These are phyloP conservation scores for Platalea minor DNA, from an alignment of 2,797 vertebrate species.

Conservation along the genomic window DNA sequence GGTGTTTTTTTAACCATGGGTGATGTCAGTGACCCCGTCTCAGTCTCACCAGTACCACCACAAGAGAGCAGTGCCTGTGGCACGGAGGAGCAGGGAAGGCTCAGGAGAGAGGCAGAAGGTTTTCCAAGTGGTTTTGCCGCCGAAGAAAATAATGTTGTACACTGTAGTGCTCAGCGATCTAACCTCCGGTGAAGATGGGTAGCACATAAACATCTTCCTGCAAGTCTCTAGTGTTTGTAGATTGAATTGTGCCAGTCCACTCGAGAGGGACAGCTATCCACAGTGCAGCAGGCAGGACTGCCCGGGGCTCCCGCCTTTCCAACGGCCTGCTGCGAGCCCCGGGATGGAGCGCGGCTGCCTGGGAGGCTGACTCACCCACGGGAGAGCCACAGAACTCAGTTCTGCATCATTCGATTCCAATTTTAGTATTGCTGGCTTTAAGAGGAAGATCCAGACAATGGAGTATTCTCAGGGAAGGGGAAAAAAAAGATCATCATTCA, in stretches of 20 bases:
- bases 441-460: not conserved
- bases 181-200: not conserved
- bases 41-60: not conserved
- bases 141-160: not conserved
- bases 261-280: accelerated
- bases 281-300: not conserved
- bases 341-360: not conserved
- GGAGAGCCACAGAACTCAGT: not conserved
- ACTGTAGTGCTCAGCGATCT: not conserved
- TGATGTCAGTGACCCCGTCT: not conserved
- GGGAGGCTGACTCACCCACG: not conserved
- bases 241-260: not conserved
- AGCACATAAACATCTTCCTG: not conserved
- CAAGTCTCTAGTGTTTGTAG: not conserved
- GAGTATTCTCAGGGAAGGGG: not conserved
- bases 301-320: not conserved
- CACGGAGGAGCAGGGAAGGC: not conserved
- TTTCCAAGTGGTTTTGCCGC: not conserved
- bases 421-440: not conserved
- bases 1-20: accelerated
- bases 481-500: not conserved
- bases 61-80: not conserved
- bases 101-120: not conserved
- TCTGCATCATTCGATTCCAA: not conserved
- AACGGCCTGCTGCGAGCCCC: not conserved